phyloP scores from a whole-genome alignment of 2,113 vertebrate genomes.

The Coreoperca whiteheadi region DNA sequence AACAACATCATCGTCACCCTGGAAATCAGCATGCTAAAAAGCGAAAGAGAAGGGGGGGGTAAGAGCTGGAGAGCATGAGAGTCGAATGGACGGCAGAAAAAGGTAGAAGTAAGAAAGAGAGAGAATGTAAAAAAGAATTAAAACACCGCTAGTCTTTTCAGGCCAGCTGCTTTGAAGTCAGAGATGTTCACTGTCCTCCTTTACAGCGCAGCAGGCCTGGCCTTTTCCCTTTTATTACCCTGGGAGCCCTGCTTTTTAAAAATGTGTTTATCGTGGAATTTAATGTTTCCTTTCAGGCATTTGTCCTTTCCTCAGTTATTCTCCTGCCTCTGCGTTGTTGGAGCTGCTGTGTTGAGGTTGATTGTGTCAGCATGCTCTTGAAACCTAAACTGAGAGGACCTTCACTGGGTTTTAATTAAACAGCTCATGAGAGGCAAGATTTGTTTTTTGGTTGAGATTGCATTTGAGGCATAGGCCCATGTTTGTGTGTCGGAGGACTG shows the following conservation, averaged over 20 bases:
- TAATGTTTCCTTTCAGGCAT: not conserved
- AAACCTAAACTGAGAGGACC: not conserved
- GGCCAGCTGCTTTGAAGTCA: conserved; percentile 2
- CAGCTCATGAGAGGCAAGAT: not conserved
- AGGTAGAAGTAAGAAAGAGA: not conserved
- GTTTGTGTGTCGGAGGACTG: not conserved
- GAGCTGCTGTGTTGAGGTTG: not conserved
- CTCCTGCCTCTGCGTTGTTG: not conserved
- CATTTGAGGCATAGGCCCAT: not conserved
- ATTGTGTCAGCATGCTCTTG: not conserved
- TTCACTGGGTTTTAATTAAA: not conserved
- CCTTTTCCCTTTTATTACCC: not conserved
- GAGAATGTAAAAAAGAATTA: not conserved
- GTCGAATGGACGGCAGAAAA: no score
- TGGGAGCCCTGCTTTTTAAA: not conserved
- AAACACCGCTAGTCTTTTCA: not conserved
- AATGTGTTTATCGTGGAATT: not conserved
- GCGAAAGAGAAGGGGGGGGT: not conserved
- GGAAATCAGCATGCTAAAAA: not conserved
- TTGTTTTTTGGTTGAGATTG: not conserved
- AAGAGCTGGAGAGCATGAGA: not conserved
- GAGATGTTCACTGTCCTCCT: not conserved
- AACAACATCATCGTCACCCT: not conserved
- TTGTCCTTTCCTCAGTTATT: not conserved
- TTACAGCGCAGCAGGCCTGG: conserved; percentile 2